Base-by-base conservation (phyloP, 2,888 invertebrate genomes). In the Ptychoptera albimana region DNA sequence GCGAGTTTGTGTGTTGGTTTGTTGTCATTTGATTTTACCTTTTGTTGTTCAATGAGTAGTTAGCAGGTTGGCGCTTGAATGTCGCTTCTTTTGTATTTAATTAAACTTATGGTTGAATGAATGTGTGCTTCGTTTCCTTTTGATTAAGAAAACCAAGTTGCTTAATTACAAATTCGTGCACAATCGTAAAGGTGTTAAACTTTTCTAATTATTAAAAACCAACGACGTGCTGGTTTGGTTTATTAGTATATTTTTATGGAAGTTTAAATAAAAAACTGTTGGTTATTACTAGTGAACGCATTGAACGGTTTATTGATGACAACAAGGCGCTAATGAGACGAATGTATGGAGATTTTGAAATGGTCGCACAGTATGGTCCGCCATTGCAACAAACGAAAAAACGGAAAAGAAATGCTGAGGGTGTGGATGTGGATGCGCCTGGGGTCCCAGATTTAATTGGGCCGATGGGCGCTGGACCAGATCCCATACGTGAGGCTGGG, bases 251-350 rank as follows among this genome's bases (percentile, higher is more conserved):
- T n/a, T n/a, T n/a, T n/a, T n/a, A n/a, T n/a, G n/a, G 36, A 34
- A 23, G 8, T 45, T 46, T 34, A 29, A 14, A 39, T 31, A 34
- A 36, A 30, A 32, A 41, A 38, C 48, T 42, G 32, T 29, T 45
- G 14, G 50, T 50, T 46, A 38, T 45, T 71, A 74, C 42, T 70
- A 92, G 91, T 66, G 87, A 88, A 51, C 79, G 82, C 60, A 92
- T 92, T 63, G 89, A 91, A 62, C 72, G 75, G 50, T 92, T 91
- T 67, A 92, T 92, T 57, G 91, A 92, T 58, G 89, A 92, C 63
- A 92, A 92, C 63, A 92, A 92, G 64, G 91, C 91, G 45, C 63
- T 92, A 52, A 89, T 91, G 75, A 82, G 86, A 59, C 73, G 91
- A 48, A 92, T 92, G 92, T 91, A 89, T 60, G 92, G 92, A 0